phyloP scores from a whole-genome alignment of 2,797 vertebrate genomes.

The Heteromormyrus szaboi region DNA sequence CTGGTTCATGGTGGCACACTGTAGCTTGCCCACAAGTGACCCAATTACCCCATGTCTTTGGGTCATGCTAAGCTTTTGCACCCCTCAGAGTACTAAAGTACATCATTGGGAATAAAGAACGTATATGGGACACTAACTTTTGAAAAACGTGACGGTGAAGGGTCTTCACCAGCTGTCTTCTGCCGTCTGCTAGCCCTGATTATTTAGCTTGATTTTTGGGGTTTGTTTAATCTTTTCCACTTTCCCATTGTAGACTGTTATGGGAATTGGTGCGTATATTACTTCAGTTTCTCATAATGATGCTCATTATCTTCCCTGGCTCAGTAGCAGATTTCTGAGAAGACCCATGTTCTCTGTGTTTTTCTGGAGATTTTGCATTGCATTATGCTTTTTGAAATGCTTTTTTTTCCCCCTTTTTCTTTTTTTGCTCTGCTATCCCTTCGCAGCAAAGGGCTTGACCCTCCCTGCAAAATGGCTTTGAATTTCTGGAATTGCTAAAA shows the following conservation, averaged over 20 bases:
- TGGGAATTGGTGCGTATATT: neutral
- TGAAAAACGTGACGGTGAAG: neutral
- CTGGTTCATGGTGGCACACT: neutral
- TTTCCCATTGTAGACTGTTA: neutral
- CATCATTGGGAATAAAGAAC: neutral
- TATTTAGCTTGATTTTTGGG: neutral
- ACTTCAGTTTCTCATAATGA: neutral
- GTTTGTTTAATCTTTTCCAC: neutral
- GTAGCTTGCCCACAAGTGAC: neutral
- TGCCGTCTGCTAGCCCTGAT: neutral
- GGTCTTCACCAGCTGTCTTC: neutral
- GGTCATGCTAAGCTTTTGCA: neutral
- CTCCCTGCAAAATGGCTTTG: neutral
- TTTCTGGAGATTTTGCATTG: neutral
- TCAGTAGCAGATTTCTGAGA: neutral
- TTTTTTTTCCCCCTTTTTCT: neutral
- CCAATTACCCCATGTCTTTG: neutral
- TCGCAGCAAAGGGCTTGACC: neutral
- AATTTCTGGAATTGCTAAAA: slow-evolving; percentile 10
- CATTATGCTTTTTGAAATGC: neutral
- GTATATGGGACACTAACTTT: neutral
- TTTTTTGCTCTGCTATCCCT: neutral
- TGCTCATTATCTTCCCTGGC: neutral
- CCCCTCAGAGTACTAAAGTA: neutral
- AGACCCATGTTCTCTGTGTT: neutral